Evolutionary conservation across 1,140 invertebrate genomes (phyloP).

Genomic region (Achatina immaculata): DNA sequence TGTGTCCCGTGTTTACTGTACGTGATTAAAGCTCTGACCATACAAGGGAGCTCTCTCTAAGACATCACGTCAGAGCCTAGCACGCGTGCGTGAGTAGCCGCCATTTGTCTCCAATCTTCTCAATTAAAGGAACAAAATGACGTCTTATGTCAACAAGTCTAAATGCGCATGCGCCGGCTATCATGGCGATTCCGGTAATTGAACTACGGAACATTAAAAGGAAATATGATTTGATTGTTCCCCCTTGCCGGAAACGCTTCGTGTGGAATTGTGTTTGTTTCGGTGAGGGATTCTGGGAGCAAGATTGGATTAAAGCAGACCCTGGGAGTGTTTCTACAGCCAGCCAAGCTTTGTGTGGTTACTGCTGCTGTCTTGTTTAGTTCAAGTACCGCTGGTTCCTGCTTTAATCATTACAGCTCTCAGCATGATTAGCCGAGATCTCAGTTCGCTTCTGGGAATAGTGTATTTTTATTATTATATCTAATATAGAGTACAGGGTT

Average conservation of each 20-base stretch:
- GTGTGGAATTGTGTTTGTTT: conserved; percentile 33
- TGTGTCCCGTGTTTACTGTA: conserved; percentile 13
- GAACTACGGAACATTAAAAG: conserved; percentile 34
- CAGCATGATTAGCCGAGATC: no score
- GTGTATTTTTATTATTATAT: no score
- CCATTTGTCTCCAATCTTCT: conserved; percentile 18
- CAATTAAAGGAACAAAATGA: conserved; percentile 33
- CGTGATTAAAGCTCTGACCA: conserved; percentile 19
- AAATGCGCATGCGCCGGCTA: conserved; percentile 26
- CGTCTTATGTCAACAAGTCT: conserved; percentile 21
- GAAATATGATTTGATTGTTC: conserved; percentile 35
- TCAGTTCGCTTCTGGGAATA: no score
- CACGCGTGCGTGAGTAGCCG: conserved; percentile 5
- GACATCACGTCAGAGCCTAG: conserved; percentile 1
- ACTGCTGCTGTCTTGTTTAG: neutral
- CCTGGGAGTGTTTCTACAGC: neutral
- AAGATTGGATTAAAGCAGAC: neutral
- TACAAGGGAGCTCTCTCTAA: neutral
- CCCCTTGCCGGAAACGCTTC: conserved; percentile 19
- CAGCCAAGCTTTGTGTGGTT: neutral
- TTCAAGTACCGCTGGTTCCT: no score
- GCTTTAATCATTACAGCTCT: no score
- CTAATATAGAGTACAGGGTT: no score
- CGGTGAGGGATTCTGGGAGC: conserved; percentile 2
- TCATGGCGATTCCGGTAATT: conserved; percentile 29